Conservation (phyloP, 2,797 vertebrate genomes). For the Enteromius anoplus region DNA sequence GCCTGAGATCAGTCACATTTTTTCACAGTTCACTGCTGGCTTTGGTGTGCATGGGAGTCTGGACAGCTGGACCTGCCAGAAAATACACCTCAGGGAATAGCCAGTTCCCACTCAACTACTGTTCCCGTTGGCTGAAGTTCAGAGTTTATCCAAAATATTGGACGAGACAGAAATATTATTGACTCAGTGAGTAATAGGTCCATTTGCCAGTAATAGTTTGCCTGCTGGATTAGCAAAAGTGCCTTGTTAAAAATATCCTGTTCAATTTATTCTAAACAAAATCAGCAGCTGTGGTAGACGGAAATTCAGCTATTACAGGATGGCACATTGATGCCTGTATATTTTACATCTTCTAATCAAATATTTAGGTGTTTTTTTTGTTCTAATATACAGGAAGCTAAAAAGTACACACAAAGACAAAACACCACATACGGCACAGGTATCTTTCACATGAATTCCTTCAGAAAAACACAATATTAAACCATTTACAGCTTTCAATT, state of each 20-base stretch:
- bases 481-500: background rate
- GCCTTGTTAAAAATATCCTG: background rate
- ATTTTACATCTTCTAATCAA: background rate
- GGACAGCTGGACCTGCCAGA: slow-evolving; percentile 24
- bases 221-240: background rate
- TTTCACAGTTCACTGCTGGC: background rate
- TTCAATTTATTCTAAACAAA: background rate
- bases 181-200: background rate
- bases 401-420: background rate
- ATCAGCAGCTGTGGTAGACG: background rate
- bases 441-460: background rate
- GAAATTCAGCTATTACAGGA: background rate
- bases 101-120: slow-evolving; percentile 10
- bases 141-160: slow-evolving; percentile 9
- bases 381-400: background rate
- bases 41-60: slow-evolving; percentile 16
- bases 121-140: slow-evolving; percentile 14
- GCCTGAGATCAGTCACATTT: background rate
- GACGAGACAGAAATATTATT: background rate
- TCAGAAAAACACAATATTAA: background rate
- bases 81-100: slow-evolving; percentile 25
- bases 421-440: background rate
- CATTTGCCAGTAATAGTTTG: background rate
- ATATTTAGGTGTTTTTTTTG: background rate
- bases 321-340: background rate